Base-by-base conservation (phyloP, 2,113 vertebrate genomes). In the Gymnocephalus cernua region DNA sequence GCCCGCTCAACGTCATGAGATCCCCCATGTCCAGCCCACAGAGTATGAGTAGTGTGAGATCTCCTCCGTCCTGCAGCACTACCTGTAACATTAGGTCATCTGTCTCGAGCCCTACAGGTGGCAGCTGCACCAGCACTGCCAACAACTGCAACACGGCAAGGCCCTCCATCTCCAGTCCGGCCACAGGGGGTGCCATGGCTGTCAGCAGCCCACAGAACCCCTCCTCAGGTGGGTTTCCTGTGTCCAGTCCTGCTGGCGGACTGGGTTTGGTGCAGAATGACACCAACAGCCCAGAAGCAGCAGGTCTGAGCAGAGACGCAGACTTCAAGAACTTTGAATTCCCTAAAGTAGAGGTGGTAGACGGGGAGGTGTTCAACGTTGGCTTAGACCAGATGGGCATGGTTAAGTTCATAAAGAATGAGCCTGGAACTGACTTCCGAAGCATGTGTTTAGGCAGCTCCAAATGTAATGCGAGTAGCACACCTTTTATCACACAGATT, bases 1-100 rank as follows among this genome's bases (percentile, higher is more conserved):
- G 97, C 87, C 97, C 97, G 0, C 93, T 97, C 79, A 97, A 97
- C 92, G 95, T 97, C 90, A 97, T 99, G 97, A 97, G 97, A 85
- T 99, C 98, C 0, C 97, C 98, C 0, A 96, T 99, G 90, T 99
- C 98, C 88, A 99, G 98, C 73, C 97, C 98, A 47, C 97, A 96
- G 45, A 99, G 98, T 76, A 97, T 99, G 77, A 96, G 97, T 86
- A 98, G 98, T 0, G 96, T 97, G 58, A 97, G 96, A 84, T 99
- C 98, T 50, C 98, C 98, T 0, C 97, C 96, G 58, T 97, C 97
- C 2, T 98, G 98, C 86, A 97, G 96, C 65, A 96, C 91, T 89
- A 84, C 92, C 4, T 92, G 91, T 63, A 95, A 96, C 71, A 94
- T 98, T 91, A 94, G 96, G 68, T 98, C 97, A 44, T 97, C 97